Evolutionary conservation across 2,113 vertebrate species (phyloP), one percentile per base, ranked within the genome.

Genomic region (Arothron firmamentum): DNA sequence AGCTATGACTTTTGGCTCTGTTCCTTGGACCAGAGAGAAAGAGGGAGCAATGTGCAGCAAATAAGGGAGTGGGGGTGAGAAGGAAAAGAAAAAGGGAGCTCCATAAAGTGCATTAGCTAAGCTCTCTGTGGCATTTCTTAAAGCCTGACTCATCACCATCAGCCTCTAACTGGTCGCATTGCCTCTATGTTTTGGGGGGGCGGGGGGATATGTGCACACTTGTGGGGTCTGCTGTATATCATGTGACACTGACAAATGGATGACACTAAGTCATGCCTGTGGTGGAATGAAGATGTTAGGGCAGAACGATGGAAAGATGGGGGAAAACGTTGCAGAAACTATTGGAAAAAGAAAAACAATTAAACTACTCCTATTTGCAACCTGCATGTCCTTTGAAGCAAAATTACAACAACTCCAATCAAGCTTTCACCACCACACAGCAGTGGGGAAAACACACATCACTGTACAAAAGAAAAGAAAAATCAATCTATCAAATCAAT

Each of bases 91-190:
- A 71, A 77, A 65, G 45, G 69, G 74, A 73, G 72, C 67, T 80
- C 69, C 59, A 82, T 78, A 77, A 78, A 81, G 78, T 78, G 75
- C 79, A 89, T 88, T 87, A 87, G 88, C 83, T 81, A 84, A 87
- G 80, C 80, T 59, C 75, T 77, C 75, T 68, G 69, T 88, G 83
- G 85, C 73, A 83, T 85, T 72, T 82, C 75, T 80, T 65, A 65
- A 56, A 81, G 82, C 74, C 85, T 88, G 85, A 90, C 80, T 89
- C 87, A 89, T 85, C 74, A 56, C 75, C 80, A 86, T 82, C 78
- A 77, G 77, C 68, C 69, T 59, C 71, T 75, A 71, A 77, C 79
- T 77, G 65, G 59, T 75, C 75, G 70, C 74, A 79, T 67, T 6
- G 58, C 34, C 68, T 65, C 52, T 20, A 10, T 45, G 41, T 20